Base-by-base conservation (phyloP, 2,888 invertebrate genomes). In the Brachylomia viminalis region DNA sequence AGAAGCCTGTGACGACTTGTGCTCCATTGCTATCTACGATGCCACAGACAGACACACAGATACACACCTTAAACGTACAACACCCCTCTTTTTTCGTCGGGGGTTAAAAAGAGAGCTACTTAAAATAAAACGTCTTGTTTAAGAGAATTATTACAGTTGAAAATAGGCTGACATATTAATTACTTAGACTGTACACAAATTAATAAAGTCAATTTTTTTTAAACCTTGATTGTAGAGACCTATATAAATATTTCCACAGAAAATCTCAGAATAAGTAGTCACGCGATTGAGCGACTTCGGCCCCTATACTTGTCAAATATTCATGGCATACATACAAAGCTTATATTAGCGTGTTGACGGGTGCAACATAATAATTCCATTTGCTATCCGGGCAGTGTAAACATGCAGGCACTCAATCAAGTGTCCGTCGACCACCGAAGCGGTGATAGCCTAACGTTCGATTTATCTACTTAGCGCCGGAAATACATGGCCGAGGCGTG, bases 331-430 rank as follows among this genome's bases (percentile, higher is more conserved):
- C 72, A 33, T 27, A 56, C 45, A 74, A 82, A 71, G 71, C 70
- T 67, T 27, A 56, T 20, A 67, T 56, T 71, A 65, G 70, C 66
- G 59, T 76, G 76, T 72, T 72, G 56, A 72, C 23, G 27, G 54
- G 67, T 80, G 81, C 75, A 80, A 59, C 67, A 72, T 84, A 72
- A 84, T 71, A 73, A 38, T 81, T 77, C 68, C 59, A 83, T 68
- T 64, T 45, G 52, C 6, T 81, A 81, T 71, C 70, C 27, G 38
- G n/a, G 30, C 15, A 47, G 33, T 69, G 69, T 68, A 52, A 70
- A 76, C 70, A 75, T 73, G 47, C 66, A 79, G 58, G 30, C 54
- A 56, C 75, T 77, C 72, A 47, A 77, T 83, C 73, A 75, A 72
- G 70, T 72, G 72, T 68, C 27, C 56, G 64, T 30, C 45, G 33